These are phyloP conservation scores for Athene cunicularia DNA, from an alignment of 2,113 vertebrate genomes.

Conservation along the genomic window DNA sequence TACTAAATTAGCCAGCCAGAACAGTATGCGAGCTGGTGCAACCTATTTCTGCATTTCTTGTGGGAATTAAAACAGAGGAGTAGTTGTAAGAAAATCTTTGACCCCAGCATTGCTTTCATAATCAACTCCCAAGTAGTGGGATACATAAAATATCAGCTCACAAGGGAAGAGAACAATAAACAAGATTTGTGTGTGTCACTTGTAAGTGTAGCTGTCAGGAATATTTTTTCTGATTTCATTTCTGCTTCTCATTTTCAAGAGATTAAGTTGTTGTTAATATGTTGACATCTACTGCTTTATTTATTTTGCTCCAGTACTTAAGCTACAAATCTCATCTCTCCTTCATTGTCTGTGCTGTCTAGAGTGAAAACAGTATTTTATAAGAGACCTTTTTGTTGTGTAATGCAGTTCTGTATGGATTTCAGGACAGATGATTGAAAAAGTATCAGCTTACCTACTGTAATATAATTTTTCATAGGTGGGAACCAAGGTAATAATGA, in stretches of 20 bases:
- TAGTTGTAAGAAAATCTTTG: slow-evolving; percentile 30
- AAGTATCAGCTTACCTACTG: background rate
- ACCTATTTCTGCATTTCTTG: slow-evolving; percentile 63
- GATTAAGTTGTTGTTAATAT: slow-evolving; percentile 67
- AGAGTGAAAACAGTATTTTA: background rate
- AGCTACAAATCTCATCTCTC: background rate
- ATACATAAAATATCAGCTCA: slow-evolving; percentile 14
- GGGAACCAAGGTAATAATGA: background rate
- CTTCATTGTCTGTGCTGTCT: background rate
- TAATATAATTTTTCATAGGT: background rate
- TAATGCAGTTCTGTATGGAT: background rate
- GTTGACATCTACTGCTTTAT: slow-evolving; percentile 48
- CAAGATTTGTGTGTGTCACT: background rate
- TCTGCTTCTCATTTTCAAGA: slow-evolving; percentile 50
- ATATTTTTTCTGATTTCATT: slow-evolving; percentile 61
- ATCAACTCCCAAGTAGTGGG: slow-evolving; percentile 30
- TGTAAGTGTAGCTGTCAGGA: slow-evolving; percentile 42
- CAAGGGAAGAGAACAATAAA: slow-evolving; percentile 50
- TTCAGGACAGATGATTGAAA: background rate
- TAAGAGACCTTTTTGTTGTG: background rate
- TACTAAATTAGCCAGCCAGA: background rate
- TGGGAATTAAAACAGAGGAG: slow-evolving; percentile 54
- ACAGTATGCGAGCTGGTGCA: background rate
- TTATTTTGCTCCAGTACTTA: background rate
- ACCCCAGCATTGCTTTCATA: slow-evolving; percentile 50